phyloP scores from a whole-genome alignment of 2,797 vertebrate species.

The Botia kubotai region DNA sequence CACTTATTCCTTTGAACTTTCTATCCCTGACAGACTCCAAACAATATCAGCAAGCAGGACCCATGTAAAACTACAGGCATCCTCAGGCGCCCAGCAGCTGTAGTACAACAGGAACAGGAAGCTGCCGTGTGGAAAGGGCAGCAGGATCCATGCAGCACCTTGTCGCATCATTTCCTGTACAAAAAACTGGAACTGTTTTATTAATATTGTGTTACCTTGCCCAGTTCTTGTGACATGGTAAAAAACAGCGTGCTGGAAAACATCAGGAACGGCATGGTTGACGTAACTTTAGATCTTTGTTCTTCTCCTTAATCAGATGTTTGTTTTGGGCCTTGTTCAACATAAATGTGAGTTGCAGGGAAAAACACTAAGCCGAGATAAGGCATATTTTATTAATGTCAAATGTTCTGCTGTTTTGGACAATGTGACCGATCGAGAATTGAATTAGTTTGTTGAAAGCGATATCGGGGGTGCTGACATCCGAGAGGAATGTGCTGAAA shows the following conservation, averaged over 20 bases:
- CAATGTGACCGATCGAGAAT: neutral
- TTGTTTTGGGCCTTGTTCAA: slow-evolving; percentile 71
- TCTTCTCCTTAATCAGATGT: slow-evolving; percentile 29
- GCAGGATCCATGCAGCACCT: slow-evolving; percentile 55
- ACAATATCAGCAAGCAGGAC: slow-evolving; percentile 49
- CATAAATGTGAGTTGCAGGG: slow-evolving; percentile 31
- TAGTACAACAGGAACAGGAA: slow-evolving; percentile 48
- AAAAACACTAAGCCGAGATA: slow-evolving; percentile 44
- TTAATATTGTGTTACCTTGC: slow-evolving; percentile 27
- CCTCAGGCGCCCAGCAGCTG: slow-evolving; percentile 49
- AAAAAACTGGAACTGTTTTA: slow-evolving; percentile 63
- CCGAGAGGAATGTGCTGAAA: slow-evolving; percentile 10
- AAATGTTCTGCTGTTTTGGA: slow-evolving; percentile 38
- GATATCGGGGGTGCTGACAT: slow-evolving; percentile 10
- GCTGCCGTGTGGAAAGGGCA: slow-evolving; percentile 34
- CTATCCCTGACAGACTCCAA: slow-evolving; percentile 61
- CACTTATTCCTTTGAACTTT: slow-evolving; percentile 63
- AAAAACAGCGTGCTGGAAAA: slow-evolving; percentile 61
- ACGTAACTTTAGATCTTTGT: slow-evolving; percentile 47
- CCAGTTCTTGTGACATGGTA: slow-evolving; percentile 14
- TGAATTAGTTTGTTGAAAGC: slow-evolving; percentile 26
- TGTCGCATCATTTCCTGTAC: slow-evolving; percentile 70
- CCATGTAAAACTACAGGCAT: slow-evolving; percentile 59
- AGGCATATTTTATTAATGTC: slow-evolving; percentile 36
- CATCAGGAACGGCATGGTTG: slow-evolving; percentile 13